These are phyloP conservation scores for Oreochromis aureus DNA, from an alignment of 2,113 vertebrate genomes.

Conservation along the genomic window DNA sequence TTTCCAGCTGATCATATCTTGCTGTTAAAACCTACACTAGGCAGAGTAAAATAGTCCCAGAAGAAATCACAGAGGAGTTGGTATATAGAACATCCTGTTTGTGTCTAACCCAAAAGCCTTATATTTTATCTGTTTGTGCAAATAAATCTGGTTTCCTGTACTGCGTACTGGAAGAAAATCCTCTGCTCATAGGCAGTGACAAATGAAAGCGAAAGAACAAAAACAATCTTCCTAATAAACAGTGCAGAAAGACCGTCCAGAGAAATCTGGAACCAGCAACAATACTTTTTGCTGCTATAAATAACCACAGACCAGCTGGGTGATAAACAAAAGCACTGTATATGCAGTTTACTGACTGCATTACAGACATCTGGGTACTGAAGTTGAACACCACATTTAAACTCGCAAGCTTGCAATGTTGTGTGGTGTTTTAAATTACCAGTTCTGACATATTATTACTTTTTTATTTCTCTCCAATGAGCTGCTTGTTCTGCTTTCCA, in stretches of 20 bases:
- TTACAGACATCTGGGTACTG: not conserved
- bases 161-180: not conserved
- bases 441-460: not conserved
- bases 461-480: not conserved
- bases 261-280: not conserved
- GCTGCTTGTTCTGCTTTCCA: not conserved
- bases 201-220: not conserved
- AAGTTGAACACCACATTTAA: not conserved
- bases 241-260: not conserved
- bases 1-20: not conserved
- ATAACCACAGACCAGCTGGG: slow-evolving; percentile 1
- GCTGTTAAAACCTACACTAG: not conserved
- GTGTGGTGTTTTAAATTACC: rapidly evolving
- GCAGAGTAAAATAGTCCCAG: not conserved
- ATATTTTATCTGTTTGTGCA: not conserved
- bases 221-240: not conserved
- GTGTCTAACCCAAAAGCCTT: not conserved
- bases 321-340: not conserved
- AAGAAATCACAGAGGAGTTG: not conserved
- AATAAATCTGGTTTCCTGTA: not conserved
- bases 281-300: not conserved
- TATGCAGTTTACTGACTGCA: not conserved
- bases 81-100: not conserved
- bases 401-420: not conserved
- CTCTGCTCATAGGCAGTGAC: not conserved